These are phyloP conservation scores for Ciona savignyi DNA, from an alignment of 23 tunicate species.

Conservation along the genomic window DNA sequence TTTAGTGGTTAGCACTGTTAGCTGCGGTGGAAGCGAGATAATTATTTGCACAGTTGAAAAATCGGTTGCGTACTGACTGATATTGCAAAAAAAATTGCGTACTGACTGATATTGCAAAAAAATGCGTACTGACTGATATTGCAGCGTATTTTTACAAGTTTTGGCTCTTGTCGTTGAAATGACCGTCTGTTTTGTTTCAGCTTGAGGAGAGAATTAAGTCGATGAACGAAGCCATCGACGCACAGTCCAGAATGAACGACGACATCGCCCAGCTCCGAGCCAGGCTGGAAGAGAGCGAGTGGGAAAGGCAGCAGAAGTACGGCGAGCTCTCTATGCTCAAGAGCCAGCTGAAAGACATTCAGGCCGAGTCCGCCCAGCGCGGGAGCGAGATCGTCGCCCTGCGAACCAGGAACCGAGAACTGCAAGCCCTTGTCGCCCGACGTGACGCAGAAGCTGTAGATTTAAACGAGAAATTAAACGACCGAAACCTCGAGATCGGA, in stretches of 20 bases:
- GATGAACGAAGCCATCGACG: conserved; percentile 55
- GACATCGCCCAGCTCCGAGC: conserved; percentile 20
- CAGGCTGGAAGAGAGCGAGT: conserved; percentile 40
- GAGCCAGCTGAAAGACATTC: conserved; percentile 34
- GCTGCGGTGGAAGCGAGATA: too few relatives aligned
- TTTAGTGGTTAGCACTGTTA: too few relatives aligned
- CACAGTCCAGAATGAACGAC: conserved; percentile 26
- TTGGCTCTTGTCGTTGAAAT: neutral
- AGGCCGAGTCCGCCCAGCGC: conserved; percentile 17
- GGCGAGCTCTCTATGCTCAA: conserved; percentile 37
- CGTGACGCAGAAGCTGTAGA: conserved; percentile 20
- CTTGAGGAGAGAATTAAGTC: conserved; percentile 42
- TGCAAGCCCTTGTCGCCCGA: conserved; percentile 7
- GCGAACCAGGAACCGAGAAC: conserved; percentile 24
- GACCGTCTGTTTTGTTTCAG: conserved; percentile 5
- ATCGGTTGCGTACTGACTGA: too few relatives aligned
- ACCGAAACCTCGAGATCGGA: conserved; percentile 20
- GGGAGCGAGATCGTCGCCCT: conserved; percentile 23
- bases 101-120: too few relatives aligned
- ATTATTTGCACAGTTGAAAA: too few relatives aligned
- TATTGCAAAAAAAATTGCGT: too few relatives aligned
- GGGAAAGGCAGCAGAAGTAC: conserved; percentile 31
- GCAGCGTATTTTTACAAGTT: too few relatives aligned
- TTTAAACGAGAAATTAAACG: conserved; percentile 16
- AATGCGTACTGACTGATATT: too few relatives aligned